Conservation (phyloP, 2,888 invertebrate species). For the Ophion obscuratus region DNA sequence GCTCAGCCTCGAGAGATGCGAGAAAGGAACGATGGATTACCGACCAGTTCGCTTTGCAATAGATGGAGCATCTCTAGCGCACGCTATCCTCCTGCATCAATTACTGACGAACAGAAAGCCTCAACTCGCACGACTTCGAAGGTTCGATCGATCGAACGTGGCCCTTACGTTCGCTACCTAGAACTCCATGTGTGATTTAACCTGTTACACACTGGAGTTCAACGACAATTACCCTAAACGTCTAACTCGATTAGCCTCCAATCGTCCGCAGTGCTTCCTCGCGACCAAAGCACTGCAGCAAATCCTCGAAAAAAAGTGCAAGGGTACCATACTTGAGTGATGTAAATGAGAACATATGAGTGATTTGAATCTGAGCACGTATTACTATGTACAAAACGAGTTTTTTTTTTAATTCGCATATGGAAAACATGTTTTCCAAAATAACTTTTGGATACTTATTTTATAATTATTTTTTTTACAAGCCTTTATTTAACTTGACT, state of each 20-base stretch:
- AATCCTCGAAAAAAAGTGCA: slow-evolving; percentile 17
- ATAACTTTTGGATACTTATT: too few species aligned
- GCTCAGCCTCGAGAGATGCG: slow-evolving; percentile 34
- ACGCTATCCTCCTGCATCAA: background rate
- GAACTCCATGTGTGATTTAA: slow-evolving; percentile 42
- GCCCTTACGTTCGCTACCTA: background rate
- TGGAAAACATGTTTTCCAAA: too few species aligned
- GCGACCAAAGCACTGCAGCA: background rate
- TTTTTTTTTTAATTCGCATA: too few species aligned
- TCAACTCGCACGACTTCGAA: background rate
- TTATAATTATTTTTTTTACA: too few species aligned
- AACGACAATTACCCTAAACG: slow-evolving; percentile 52
- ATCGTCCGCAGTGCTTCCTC: slow-evolving; percentile 65
- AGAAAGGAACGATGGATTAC: slow-evolving; percentile 9
- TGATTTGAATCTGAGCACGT: too few species aligned
- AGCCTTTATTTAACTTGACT: too few species aligned
- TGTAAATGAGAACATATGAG: too few species aligned
- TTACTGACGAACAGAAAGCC: background rate
- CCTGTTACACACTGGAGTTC: slow-evolving; percentile 68
- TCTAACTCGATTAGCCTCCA: slow-evolving; percentile 74
- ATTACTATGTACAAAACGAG: too few species aligned
- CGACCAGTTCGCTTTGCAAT: slow-evolving; percentile 34
- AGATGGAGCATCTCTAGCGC: background rate
- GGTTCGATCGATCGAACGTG: background rate
- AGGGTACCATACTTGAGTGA: too few species aligned